phyloP scores from a whole-genome alignment of 2,888 invertebrate genomes.

The Hypsopygia costalis region DNA sequence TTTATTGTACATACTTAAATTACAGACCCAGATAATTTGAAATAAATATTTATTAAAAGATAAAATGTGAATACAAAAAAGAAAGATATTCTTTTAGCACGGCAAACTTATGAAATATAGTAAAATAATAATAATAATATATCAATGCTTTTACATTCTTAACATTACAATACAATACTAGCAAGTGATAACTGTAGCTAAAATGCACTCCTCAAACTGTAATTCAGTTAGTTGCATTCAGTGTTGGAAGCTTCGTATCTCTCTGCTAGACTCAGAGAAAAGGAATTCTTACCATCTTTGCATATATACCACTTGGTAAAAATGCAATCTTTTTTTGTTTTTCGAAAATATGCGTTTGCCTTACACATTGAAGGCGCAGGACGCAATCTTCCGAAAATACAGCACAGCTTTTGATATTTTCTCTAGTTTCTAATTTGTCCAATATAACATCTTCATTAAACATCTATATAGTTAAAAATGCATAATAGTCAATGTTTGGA shows the following conservation, averaged over 20 bases:
- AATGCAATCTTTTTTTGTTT: conserved; percentile 8
- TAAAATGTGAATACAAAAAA: conserved; percentile 57
- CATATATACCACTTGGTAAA: conserved; percentile 36
- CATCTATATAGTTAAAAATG: not conserved
- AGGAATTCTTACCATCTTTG: conserved; percentile 56
- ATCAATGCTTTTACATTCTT: no score
- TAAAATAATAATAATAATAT: conserved; percentile 22
- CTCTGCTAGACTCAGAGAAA: conserved; percentile 74
- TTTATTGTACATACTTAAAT: conserved; percentile 4
- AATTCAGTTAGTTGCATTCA: conserved; percentile 19
- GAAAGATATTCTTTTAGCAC: conserved; percentile 59
- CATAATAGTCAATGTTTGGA: not conserved
- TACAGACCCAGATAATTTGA: conserved; percentile 23
- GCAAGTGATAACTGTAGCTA: conserved; percentile 18
- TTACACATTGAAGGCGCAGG: conserved; percentile 27
- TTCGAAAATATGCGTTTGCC: conserved; percentile 20
- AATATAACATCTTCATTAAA: no score
- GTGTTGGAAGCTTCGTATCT: conserved; percentile 62
- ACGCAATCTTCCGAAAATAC: conserved; percentile 25
- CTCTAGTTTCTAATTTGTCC: no score
- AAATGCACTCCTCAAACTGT: conserved; percentile 25
- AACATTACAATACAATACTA: conserved; percentile 32
- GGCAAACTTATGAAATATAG: conserved; percentile 24
- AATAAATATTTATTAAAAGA: conserved; percentile 56
- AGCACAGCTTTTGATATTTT: no score